A percentile compares a stretch with the other conserved stretches of the same genome.
These are phyloP conservation scores for Acronicta psi DNA, from an alignment of 2,888 invertebrate species.

Conservation along the genomic window DNA sequence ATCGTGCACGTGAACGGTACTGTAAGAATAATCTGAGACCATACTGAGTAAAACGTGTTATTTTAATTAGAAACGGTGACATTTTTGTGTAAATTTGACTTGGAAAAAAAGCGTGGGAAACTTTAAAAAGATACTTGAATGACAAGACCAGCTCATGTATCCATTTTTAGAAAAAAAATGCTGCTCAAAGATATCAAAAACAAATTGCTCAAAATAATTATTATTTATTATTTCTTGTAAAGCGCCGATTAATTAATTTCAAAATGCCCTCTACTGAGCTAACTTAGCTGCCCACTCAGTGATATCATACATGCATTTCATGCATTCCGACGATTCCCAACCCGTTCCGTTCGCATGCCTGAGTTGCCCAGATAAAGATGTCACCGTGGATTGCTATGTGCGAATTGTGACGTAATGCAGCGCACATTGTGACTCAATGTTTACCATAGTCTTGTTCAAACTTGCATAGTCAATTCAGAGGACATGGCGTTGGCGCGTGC, in stretches of 20 bases:
- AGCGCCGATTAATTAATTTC: conserved; percentile 12
- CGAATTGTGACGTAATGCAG: conserved; percentile 32
- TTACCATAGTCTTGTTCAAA: conserved; percentile 36
- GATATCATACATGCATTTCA: conserved; percentile 32
- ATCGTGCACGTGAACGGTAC: conserved; percentile 16
- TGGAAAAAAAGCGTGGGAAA: too few relatives aligned
- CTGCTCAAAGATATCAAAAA: too few relatives aligned
- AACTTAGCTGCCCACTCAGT: conserved; percentile 27
- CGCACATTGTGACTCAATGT: conserved; percentile 43
- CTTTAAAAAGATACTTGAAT: too few relatives aligned
- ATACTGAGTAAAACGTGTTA: background rate
- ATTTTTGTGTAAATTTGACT: too few relatives aligned
- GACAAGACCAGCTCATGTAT: too few relatives aligned
- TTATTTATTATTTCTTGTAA: background rate
- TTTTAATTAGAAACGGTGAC: too few relatives aligned
- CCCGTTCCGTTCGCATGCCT: conserved; percentile 10
- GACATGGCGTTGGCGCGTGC: conserved; percentile 35
- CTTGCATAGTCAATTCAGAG: conserved; percentile 30
- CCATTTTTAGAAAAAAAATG: too few relatives aligned
- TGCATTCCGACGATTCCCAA: conserved; percentile 27
- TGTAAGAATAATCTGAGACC: background rate
- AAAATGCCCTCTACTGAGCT: conserved; percentile 1
- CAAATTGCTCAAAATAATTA: too few relatives aligned
- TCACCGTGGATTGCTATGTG: conserved; percentile 31
- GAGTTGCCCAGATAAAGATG: conserved; percentile 40